Base-by-base conservation (phyloP, 2,888 invertebrate genomes). In the Lypha dubia region DNA sequence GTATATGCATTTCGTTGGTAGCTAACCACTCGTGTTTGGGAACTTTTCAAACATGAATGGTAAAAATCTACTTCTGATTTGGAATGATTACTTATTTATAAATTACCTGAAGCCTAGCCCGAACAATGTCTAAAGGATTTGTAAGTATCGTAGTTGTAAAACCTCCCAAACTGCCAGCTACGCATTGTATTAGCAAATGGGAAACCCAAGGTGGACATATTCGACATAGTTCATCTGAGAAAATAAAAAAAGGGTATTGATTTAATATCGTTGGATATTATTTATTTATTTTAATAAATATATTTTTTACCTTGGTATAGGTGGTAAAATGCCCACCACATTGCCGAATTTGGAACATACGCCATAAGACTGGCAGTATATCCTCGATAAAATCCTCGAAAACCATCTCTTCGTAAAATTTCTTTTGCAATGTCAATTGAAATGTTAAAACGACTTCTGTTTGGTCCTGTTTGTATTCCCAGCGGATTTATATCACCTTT, bases 291-390 rank as follows among this genome's bases (percentile, higher is more conserved):
- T 56, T 7, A 1, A 49, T 4, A 35, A 13, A 11, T n/a, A 41
- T 51, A 51, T 44, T n/a, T n/a, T n/a, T 76, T 92, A 98, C 98
- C 97, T 95, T 98, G 97, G 92, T 98, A 98, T 56, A 96, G 93
- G 86, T 98, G 97, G 92, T 99, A 99, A 88, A 98, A 95, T 22
- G 95, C 96, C 99, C 99, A 99, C 98, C 99, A 99, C 60, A 98
- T 94, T n/a, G 98, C 98, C 20, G 98, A 98, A 92, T 98, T 98
- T 15, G 99, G 98, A 60, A 98, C 98, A 91, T 98, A 99, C 0
- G 98, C 96, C 87, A 96, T 96, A 13, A 99, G 93, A 35, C 98
- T 98, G 0, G 98, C 98, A 32, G 96, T 93, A 91, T 98, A 99
- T 0, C 99, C 99, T 80, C 98, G 93, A 92, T 99, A 99, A 92